These are phyloP conservation scores for Gadopsis bispinosus DNA, from an alignment of 2,797 vertebrate genomes.

Conservation along the genomic window DNA sequence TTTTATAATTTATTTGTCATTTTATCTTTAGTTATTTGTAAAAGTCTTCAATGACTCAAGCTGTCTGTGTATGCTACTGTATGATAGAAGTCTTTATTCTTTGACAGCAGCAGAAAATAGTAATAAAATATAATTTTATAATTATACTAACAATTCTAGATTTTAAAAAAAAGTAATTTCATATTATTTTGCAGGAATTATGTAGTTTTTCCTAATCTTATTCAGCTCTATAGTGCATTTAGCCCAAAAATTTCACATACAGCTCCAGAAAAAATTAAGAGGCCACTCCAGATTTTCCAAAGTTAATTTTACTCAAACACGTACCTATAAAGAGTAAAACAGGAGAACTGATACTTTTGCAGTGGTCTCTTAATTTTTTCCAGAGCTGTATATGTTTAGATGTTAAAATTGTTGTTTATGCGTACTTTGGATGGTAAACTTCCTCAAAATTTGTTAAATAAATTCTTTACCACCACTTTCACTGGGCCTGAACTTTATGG, in stretches of 20 bases:
- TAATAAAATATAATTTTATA: background rate
- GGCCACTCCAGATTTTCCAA: too few species aligned
- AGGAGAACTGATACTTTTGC: too few species aligned
- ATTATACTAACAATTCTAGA: too few species aligned
- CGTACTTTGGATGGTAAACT: background rate
- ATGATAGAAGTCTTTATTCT: background rate
- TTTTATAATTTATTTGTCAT: background rate
- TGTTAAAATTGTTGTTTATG: background rate
- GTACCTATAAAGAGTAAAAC: too few species aligned
- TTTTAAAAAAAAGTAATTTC: too few species aligned
- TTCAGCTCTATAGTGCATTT: background rate
- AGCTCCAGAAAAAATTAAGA: too few species aligned
- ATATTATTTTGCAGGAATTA: background rate
- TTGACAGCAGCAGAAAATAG: background rate
- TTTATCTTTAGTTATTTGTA: constrained; percentile 2
- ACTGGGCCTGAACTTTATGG: too few species aligned
- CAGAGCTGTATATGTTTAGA: background rate
- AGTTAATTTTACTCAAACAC: too few species aligned
- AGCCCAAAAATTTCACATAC: background rate
- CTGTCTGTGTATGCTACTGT: background rate
- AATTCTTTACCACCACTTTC: background rate
- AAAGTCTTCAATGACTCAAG: background rate
- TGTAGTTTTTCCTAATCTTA: background rate
- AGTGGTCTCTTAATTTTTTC: too few species aligned
- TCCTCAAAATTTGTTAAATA: background rate